Evolutionary conservation across 1,140 invertebrate genomes (phyloP).

Genomic region (Lepidotrigona ventralis): DNA sequence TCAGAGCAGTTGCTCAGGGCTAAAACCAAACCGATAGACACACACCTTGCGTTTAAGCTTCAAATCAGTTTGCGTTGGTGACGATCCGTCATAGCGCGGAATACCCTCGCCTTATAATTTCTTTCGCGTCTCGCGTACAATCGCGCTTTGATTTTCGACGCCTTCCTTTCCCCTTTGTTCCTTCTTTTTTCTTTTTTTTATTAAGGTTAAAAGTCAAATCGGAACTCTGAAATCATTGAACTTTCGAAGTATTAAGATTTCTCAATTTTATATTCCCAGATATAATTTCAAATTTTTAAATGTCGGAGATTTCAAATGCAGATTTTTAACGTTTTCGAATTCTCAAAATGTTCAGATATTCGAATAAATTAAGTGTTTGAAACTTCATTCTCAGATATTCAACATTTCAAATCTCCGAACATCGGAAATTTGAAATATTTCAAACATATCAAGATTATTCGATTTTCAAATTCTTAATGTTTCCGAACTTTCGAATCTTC

Average conservation of each 20-base stretch:
- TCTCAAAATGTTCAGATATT: too few relatives aligned
- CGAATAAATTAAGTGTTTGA: too few relatives aligned
- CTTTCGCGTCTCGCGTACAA: slow-evolving; percentile 46
- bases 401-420: neutral
- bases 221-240: neutral
- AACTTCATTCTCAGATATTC: neutral
- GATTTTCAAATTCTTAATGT: too few relatives aligned
- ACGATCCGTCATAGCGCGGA: slow-evolving; percentile 57
- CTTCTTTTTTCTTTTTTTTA: neutral
- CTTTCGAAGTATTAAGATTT: too few relatives aligned
- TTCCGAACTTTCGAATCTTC: too few relatives aligned
- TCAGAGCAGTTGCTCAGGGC: slow-evolving; percentile 81
- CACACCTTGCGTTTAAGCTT: slow-evolving; percentile 80
- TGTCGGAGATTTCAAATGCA: neutral
- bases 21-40: slow-evolving; percentile 82
- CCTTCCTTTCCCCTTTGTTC: slow-evolving; percentile 50
- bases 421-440: too few relatives aligned
- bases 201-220: neutral
- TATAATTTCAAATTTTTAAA: too few relatives aligned
- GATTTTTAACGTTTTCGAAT: too few relatives aligned
- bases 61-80: slow-evolving; percentile 70
- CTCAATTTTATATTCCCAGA: too few relatives aligned
- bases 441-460: too few relatives aligned
- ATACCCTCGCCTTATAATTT: slow-evolving; percentile 50
- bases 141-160: slow-evolving; percentile 55